Evolutionary conservation across 2,888 invertebrate genomes (phyloP).

Genomic region (Drosophila colorata): DNA sequence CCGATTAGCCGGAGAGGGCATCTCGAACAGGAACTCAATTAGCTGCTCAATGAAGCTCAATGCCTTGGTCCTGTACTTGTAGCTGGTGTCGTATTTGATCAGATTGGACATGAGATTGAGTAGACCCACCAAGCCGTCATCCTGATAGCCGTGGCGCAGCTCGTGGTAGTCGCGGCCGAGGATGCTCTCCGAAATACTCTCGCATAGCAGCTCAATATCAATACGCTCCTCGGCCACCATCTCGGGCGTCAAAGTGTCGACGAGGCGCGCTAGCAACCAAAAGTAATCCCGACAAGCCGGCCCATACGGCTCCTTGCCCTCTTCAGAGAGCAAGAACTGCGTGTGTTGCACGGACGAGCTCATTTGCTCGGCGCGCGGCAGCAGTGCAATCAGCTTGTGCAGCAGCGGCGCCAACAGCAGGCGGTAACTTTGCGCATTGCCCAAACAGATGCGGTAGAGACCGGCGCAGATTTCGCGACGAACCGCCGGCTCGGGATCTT

Average conservation of each 20-base stretch:
- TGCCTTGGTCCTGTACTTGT: constrained; percentile 92
- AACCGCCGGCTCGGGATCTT: constrained; percentile 96
- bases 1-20: constrained; percentile 93
- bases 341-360: constrained; percentile 85
- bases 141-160: constrained; percentile 92
- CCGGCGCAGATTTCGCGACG: constrained; percentile 96
- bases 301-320: constrained; percentile 96
- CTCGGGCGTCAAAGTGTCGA: constrained; percentile 93
- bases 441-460: constrained; percentile 94
- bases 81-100: constrained; percentile 94
- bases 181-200: constrained; percentile 91
- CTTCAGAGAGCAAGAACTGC: constrained; percentile 83
- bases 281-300: constrained; percentile 98
- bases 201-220: constrained; percentile 91
- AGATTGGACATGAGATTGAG: constrained; percentile 94
- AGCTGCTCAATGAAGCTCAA: constrained; percentile 87
- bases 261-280: constrained; percentile 94
- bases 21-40: constrained; percentile 95
- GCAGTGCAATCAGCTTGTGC: constrained; percentile 91
- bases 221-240: constrained; percentile 87
- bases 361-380: constrained; percentile 95
- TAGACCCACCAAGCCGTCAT: constrained; percentile 95
- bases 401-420: constrained; percentile 91
- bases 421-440: constrained; percentile 87
- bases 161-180: constrained; percentile 93